Percentiles rank a stretch among this genome's conserved stretches.
phyloP scores from a whole-genome alignment of 1,140 invertebrate species.

The Hesperophylax magnus region DNA sequence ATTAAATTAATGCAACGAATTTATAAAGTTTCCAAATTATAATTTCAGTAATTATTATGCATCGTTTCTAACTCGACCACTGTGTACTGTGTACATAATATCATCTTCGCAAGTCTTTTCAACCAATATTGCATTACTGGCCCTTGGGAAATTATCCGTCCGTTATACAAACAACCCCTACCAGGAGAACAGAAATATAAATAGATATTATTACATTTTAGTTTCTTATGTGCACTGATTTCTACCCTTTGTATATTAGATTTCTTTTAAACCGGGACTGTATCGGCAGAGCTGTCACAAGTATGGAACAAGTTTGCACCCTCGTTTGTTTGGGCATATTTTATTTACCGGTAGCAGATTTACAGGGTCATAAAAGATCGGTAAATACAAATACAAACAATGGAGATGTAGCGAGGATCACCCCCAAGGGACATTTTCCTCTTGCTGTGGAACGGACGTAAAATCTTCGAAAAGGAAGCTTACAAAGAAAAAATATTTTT shows the following conservation, averaged over 20 bases:
- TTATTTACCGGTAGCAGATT: slow-evolving; percentile 43
- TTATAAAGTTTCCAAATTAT: too few relatives aligned
- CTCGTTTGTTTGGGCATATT: slow-evolving; percentile 23
- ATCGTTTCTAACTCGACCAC: too few relatives aligned
- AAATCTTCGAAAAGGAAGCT: too few relatives aligned
- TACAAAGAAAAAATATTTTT: too few relatives aligned
- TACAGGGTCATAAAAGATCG: slow-evolving; percentile 33
- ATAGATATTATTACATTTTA: neutral
- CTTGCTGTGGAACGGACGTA: neutral
- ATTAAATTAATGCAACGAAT: too few relatives aligned
- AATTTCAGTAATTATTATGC: too few relatives aligned
- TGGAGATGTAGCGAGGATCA: neutral
- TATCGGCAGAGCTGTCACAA: slow-evolving; percentile 11
- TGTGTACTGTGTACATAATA: too few relatives aligned
- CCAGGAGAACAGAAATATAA: too few relatives aligned
- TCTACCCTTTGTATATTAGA: neutral
- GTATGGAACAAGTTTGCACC: neutral
- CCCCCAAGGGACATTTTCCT: neutral
- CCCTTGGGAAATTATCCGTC: too few relatives aligned
- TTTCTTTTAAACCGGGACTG: neutral
- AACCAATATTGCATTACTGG: too few relatives aligned
- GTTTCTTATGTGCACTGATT: slow-evolving; percentile 11
- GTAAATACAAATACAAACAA: slow-evolving; percentile 29
- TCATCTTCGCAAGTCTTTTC: too few relatives aligned
- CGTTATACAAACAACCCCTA: too few relatives aligned